Evolutionary conservation across 2,888 invertebrate genomes (phyloP).

Genomic region (Troides oblongomaculatus): DNA sequence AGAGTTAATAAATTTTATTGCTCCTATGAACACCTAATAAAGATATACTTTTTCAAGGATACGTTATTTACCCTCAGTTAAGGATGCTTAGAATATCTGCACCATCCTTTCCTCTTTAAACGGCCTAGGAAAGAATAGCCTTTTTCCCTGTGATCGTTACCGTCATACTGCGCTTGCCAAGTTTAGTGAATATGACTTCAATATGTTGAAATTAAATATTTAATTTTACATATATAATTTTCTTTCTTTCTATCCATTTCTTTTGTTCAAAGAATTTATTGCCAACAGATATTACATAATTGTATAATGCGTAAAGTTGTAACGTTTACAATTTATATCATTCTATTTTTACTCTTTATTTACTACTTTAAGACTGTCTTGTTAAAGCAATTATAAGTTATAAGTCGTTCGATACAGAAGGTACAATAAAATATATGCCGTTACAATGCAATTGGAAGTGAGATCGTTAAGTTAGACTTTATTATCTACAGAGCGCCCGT

Average conservation of each 20-base stretch:
- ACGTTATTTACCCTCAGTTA: too few species aligned
- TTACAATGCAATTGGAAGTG: slow-evolving; percentile 15
- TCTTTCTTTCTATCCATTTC: neutral
- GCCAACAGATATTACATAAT: neutral
- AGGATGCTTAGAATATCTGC: too few species aligned
- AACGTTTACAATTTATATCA: neutral
- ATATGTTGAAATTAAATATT: too few species aligned
- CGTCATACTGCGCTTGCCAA: too few species aligned
- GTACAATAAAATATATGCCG: neutral
- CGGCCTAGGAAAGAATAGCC: too few species aligned
- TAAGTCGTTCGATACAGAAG: slow-evolving; percentile 4
- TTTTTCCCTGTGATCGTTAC: too few species aligned
- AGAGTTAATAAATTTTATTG: neutral
- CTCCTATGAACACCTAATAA: neutral
- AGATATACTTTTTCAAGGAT: too few species aligned
- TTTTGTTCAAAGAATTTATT: neutral
- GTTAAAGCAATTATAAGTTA: neutral
- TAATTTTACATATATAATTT: neutral
- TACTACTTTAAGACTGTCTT: neutral
- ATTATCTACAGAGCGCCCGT: slow-evolving; percentile 32
- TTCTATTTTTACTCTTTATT: too few species aligned
- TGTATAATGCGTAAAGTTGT: neutral
- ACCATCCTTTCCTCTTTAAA: too few species aligned
- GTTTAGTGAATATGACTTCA: too few species aligned
- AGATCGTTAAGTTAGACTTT: slow-evolving; percentile 31